Conservation (phyloP, 1,140 invertebrate species). For the Ceratoteleas bidentatus region DNA sequence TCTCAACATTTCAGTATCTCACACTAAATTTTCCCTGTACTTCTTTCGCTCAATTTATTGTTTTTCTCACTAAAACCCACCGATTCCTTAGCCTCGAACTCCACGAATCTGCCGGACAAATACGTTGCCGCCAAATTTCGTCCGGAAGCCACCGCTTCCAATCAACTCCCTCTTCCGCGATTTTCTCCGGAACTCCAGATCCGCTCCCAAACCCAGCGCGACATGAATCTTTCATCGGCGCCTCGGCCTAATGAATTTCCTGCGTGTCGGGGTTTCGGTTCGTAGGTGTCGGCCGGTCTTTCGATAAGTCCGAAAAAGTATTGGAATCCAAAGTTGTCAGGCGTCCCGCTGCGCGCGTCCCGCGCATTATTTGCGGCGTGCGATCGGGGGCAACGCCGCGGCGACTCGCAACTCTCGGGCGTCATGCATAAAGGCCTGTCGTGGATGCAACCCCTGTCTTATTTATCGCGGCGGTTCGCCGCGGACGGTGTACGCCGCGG, state of each 20-base stretch:
- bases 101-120: too few relatives aligned
- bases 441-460: conserved; percentile 53
- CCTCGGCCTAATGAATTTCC: conserved; percentile 47
- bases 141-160: too few relatives aligned
- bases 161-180: too few relatives aligned
- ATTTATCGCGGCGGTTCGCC: conserved; percentile 62
- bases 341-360: conserved; percentile 56
- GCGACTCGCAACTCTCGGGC: conserved; percentile 54
- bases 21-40: too few relatives aligned
- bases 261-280: conserved; percentile 13
- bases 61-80: too few relatives aligned
- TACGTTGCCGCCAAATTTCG: too few relatives aligned
- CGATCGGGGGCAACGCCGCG: conserved; percentile 61
- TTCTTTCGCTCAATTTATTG: too few relatives aligned
- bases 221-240: conserved; percentile 34
- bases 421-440: conserved; percentile 69
- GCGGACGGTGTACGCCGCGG: conserved; percentile 47
- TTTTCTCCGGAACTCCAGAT: background rate
- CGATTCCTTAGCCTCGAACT: too few relatives aligned
- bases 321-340: conserved; percentile 62
- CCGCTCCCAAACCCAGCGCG: background rate
- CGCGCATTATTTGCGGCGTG: conserved; percentile 67
- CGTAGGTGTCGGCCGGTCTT: conserved; percentile 11
- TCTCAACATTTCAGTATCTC: too few relatives aligned
- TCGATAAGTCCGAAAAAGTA: conserved; percentile 60